A percentile compares a stretch with the other conserved stretches of the same genome.
Conservation (phyloP, 2,797 vertebrate genomes). For the Crotalus adamanteus region DNA sequence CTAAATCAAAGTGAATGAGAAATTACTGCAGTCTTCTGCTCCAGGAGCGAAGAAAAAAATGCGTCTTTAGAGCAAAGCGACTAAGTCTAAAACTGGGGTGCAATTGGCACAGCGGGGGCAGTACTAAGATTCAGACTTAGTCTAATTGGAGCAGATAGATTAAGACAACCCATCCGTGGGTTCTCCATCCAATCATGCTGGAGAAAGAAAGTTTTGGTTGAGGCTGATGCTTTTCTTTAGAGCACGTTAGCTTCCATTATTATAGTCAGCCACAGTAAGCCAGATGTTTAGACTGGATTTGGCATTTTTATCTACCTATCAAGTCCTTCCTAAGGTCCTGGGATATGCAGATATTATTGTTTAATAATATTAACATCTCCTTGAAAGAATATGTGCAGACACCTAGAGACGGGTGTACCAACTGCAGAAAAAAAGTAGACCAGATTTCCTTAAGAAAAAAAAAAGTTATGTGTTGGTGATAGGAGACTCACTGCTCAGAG, state of each 20-base stretch:
- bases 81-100: too few relatives aligned
- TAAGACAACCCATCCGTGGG: too few relatives aligned
- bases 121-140: too few relatives aligned
- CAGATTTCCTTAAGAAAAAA: neutral
- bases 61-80: too few relatives aligned
- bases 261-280: neutral
- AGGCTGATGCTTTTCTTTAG: neutral
- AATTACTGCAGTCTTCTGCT: too few relatives aligned
- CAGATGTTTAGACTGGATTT: neutral
- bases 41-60: too few relatives aligned
- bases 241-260: neutral
- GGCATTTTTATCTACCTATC: neutral
- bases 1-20: too few relatives aligned
- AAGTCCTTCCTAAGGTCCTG: neutral
- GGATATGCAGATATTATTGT: neutral
- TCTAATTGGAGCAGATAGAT: too few relatives aligned
- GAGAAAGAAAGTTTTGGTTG: neutral
- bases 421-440: neutral
- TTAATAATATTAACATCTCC: neutral
- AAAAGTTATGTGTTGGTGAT: neutral
- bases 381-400: neutral
- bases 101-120: too few relatives aligned
- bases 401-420: neutral
- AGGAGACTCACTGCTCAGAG: neutral
- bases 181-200: too few relatives aligned